Base-by-base conservation (phyloP, 2,888 invertebrate genomes). In the Alcis repandata region DNA sequence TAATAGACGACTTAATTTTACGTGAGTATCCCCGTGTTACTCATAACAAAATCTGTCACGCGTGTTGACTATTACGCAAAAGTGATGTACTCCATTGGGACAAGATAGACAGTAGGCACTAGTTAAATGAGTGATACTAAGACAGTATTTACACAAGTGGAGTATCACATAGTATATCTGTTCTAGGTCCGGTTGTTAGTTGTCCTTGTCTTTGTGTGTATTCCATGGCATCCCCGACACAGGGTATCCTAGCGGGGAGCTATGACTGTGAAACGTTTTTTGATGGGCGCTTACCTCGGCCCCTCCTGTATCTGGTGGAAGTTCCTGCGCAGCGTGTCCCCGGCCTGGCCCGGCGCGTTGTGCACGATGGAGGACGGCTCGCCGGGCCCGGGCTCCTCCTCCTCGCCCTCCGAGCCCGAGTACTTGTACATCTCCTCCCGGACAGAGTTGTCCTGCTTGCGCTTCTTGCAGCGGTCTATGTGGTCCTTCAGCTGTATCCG, bases 401-500 rank as follows among this genome's bases (percentile, higher is more conserved):
- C 99, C 83, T 99, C 99, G 73, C 99, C 98, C 85, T 99, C 99
- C 63, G 98, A 98, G 36, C 99, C 99, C 40, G 99, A 99, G 90
- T 98, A 99, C 85, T 94, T 95, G 88, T 96, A 96, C 32, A 66
- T 66, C 82, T 96, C 96, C 81, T 96, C 96, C 20, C 96, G 94
- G 73, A 96, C 96, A 0, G 91, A 94, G 85, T 97, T 97, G 87
- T 98, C 98, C 84, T 97, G 98, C 94, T 97, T 98, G 87, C 98
- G 96, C 89, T 98, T 98, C 94, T 98, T 98, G 93, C 98, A 98
- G 68, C 94, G 95, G 93, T 99, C 99, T 90, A 99, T 99, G 92
- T 99, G 99, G 93, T 99, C 99, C 92, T 99, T 99, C 74, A 99
- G 95, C 90, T 99, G 99, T 92, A 99, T 99, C 85, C 99, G 95